Evolutionary conservation across 2,113 vertebrate species (phyloP).

Genomic region (Chunga burmeisteri): DNA sequence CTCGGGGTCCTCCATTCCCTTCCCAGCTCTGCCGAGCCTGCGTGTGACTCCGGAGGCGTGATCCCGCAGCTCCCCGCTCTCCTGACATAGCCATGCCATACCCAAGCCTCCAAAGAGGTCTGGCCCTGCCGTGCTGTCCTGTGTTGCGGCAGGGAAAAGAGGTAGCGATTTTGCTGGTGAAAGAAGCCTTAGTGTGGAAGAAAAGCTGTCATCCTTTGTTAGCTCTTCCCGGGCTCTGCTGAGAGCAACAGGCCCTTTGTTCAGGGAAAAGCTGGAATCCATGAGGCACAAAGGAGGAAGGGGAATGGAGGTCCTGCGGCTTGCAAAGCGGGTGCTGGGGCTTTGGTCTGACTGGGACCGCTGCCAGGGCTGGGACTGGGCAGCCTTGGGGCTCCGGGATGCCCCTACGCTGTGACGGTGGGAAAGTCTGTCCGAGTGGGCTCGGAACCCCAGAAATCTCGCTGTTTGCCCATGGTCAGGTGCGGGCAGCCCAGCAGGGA

Average conservation of each 20-base stretch:
- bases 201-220: background rate
- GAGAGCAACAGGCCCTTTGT: constrained; percentile 24
- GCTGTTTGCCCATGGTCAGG: fast-evolving
- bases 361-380: background rate
- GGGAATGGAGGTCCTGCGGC: fast-evolving
- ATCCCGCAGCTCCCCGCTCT: fast-evolving
- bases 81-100: fast-evolving
- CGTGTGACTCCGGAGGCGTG: fast-evolving
- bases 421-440: fast-evolving
- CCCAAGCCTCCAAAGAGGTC: background rate
- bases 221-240: background rate
- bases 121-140: background rate
- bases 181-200: background rate
- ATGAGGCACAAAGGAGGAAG: background rate
- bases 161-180: background rate
- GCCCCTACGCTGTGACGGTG: background rate
- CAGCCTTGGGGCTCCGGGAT: background rate
- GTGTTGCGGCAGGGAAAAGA: background rate
- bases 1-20: background rate
- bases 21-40: background rate
- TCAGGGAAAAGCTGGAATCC: background rate
- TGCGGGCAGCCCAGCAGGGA: background rate
- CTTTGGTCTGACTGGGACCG: background rate
- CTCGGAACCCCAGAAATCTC: background rate
- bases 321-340: background rate